A percentile compares a stretch with the other conserved stretches of the same genome.
phyloP scores from a whole-genome alignment of 2,888 invertebrate species.

The Cataglyphis albicans region DNA sequence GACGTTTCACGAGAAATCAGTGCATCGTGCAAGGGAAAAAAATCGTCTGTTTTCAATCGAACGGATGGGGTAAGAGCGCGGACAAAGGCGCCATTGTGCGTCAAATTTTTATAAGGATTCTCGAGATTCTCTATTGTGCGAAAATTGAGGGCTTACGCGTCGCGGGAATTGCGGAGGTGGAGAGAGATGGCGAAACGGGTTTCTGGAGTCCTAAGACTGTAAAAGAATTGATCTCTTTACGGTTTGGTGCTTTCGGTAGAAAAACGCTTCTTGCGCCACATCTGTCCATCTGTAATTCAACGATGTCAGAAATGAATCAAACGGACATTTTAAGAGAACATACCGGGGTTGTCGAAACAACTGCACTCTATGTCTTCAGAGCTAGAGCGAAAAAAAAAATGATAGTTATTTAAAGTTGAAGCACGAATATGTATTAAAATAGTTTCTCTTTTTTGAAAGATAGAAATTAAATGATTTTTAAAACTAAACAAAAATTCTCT shows the following conservation, averaged over 20 bases:
- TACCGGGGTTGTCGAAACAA: not conserved
- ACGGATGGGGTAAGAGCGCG: slow-evolving; percentile 81
- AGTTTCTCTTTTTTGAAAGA: not conserved
- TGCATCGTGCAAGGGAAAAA: slow-evolving; percentile 65
- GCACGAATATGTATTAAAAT: not conserved
- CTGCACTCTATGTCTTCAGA: not conserved
- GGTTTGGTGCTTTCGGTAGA: slow-evolving; percentile 33
- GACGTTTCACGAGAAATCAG: slow-evolving; percentile 71
- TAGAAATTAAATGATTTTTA: not conserved
- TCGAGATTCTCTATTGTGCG: slow-evolving; percentile 81
- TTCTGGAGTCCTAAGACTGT: slow-evolving; percentile 76
- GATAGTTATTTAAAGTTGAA: not conserved
- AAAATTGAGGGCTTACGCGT: slow-evolving; percentile 81
- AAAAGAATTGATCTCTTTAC: slow-evolving; percentile 73
- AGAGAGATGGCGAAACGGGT: slow-evolving; percentile 82
- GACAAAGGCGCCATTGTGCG: slow-evolving; percentile 81
- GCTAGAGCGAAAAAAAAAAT: not conserved
- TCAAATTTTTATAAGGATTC: slow-evolving; percentile 82
- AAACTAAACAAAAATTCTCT: not conserved
- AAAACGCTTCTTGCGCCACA: slow-evolving; percentile 23
- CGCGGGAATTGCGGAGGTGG: slow-evolving; percentile 78
- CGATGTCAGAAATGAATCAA: slow-evolving; percentile 7
- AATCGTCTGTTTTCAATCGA: slow-evolving; percentile 77
- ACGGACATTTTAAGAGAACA: slow-evolving; percentile 1
- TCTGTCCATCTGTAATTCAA: slow-evolving; percentile 37